Percentiles rank a stretch among this genome's conserved stretches.
Conservation (phyloP, 1,140 invertebrate genomes). For the Conus ventricosus region DNA sequence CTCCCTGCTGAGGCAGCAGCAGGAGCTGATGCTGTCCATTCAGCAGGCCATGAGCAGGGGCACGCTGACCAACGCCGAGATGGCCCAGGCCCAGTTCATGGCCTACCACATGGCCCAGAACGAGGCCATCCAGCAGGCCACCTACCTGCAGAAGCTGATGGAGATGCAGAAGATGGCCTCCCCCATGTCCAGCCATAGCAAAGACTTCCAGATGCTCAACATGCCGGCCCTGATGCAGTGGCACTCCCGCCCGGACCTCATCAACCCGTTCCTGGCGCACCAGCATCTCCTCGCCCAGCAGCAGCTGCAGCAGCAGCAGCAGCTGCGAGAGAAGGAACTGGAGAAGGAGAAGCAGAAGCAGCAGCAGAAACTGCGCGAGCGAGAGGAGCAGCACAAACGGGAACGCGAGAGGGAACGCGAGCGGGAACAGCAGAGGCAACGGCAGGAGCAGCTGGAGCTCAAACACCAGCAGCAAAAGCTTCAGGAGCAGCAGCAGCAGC, state of each 20-base stretch:
- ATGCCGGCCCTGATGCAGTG: slow-evolving; percentile 23
- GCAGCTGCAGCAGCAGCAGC: slow-evolving; percentile 23
- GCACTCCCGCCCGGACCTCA: slow-evolving; percentile 6
- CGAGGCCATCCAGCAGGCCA: slow-evolving; percentile 24
- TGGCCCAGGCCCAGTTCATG: slow-evolving; percentile 16
- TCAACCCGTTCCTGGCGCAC: slow-evolving; percentile 20
- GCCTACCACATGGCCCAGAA: slow-evolving; percentile 27
- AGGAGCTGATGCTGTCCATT: slow-evolving; percentile 13
- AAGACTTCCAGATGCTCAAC: neutral
- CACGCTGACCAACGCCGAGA: neutral
- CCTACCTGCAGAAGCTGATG: neutral
- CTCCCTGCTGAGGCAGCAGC: slow-evolving; percentile 8
- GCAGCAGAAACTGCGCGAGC: neutral
- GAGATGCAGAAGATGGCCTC: slow-evolving; percentile 1
- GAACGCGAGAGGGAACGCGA: neutral
- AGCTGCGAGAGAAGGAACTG: slow-evolving; percentile 3
- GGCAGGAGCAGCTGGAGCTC: slow-evolving; percentile 26
- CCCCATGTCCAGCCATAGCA: neutral
- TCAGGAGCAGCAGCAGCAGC: slow-evolving; percentile 23
- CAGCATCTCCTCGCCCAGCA: neutral
- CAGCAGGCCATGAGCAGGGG: slow-evolving; percentile 25
- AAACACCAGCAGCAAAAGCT: slow-evolving; percentile 13
- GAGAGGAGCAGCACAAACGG: slow-evolving; percentile 17
- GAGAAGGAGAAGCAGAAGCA: slow-evolving; percentile 24
- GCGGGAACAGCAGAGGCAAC: neutral